Evolutionary conservation across 2,113 vertebrate species (phyloP).

Genomic region (Tor tambroides): DNA sequence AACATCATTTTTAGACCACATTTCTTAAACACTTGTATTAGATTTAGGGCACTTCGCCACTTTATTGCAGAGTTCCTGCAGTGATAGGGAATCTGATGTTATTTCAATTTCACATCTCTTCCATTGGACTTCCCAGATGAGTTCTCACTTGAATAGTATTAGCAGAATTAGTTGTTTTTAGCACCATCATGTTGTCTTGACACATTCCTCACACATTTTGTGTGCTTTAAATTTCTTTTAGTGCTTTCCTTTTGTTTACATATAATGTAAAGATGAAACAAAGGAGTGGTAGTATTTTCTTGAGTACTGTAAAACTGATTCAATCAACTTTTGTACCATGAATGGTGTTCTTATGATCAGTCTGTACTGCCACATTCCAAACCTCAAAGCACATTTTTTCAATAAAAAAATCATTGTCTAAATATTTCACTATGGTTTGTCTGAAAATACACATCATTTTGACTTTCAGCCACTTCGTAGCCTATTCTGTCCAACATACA

Average conservation of each 20-base stretch:
- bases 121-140: not conserved
- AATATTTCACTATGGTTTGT: not conserved
- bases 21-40: constrained; percentile 15
- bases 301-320: not conserved
- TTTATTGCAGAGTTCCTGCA: constrained; percentile 64
- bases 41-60: constrained; percentile 64
- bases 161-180: not conserved
- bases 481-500: not conserved
- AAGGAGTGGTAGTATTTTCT: not conserved
- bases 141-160: constrained; percentile 11
- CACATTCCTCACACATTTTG: not conserved
- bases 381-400: constrained; percentile 45
- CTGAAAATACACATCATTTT: not conserved
- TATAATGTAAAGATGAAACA: not conserved
- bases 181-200: not conserved
- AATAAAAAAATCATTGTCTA: constrained; percentile 35
- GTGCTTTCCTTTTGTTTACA: no score
- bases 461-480: not conserved
- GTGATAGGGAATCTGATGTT: constrained; percentile 41
- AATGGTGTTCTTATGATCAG: not conserved
- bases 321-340: not conserved
- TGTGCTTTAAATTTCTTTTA: not conserved
- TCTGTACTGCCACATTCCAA: constrained; percentile 40
- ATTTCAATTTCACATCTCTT: not conserved
- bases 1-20: constrained; percentile 3